Evolutionary conservation across 2,797 vertebrate species (phyloP).

Genomic region (Enteromius treurensis): DNA sequence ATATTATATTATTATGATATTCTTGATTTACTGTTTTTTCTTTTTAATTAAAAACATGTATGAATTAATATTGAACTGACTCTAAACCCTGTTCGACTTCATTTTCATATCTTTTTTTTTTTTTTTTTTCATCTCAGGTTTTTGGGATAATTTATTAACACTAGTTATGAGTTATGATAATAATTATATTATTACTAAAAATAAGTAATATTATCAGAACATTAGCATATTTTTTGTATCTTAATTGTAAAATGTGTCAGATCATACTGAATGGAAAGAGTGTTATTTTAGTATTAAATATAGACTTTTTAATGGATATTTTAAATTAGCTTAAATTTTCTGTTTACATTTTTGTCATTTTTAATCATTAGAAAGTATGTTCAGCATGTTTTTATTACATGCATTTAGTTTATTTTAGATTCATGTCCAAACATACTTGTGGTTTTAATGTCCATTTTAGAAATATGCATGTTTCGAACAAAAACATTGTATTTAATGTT

Average conservation of each 20-base stretch:
- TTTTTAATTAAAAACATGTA: background rate
- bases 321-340: background rate
- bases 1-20: background rate
- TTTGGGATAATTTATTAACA: background rate
- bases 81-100: background rate
- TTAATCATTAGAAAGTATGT: background rate
- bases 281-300: background rate
- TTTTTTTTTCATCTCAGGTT: background rate
- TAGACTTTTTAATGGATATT: background rate
- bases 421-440: background rate
- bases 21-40: background rate
- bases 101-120: background rate
- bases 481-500: no score
- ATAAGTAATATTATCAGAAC: background rate
- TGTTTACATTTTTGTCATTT: background rate
- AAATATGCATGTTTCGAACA: no score
- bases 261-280: background rate
- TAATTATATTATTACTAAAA: background rate
- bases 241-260: background rate
- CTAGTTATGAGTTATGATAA: background rate
- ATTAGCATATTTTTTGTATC: background rate
- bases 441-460: background rate
- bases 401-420: background rate
- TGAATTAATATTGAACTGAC: background rate
- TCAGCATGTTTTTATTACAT: background rate